These are phyloP conservation scores for Porites lutea DNA, from an alignment of 64 coral and sea anemone genomes.

Conservation along the genomic window DNA sequence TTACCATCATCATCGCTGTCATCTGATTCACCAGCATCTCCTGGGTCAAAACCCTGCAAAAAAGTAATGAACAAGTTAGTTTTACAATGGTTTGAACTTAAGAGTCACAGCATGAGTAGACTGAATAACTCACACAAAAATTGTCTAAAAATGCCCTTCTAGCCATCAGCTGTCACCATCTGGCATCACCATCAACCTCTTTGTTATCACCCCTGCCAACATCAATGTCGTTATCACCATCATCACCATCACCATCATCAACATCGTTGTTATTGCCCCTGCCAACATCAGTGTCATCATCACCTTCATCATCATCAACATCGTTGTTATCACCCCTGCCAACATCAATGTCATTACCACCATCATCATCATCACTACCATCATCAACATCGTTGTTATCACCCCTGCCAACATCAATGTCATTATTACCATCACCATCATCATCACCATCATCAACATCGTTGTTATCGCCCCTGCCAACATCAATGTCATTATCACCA, in stretches of 20 bases:
- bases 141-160: background rate
- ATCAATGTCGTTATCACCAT: too few relatives aligned
- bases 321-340: background rate
- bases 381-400: background rate
- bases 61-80: background rate
- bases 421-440: background rate
- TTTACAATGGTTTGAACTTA: too few relatives aligned
- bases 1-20: slow-evolving; percentile 42
- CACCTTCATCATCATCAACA: too few relatives aligned
- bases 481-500: background rate
- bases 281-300: background rate
- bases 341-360: background rate
- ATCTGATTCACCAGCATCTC: slow-evolving; percentile 16
- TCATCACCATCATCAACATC: background rate
- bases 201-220: too few relatives aligned
- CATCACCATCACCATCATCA: too few relatives aligned
- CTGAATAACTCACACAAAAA: background rate
- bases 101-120: too few relatives aligned
- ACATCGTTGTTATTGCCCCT: too few relatives aligned
- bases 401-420: background rate
- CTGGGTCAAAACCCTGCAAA: slow-evolving; percentile 23
- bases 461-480: background rate
- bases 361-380: background rate
- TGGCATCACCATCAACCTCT: too few relatives aligned
- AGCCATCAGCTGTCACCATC: too few relatives aligned